phyloP scores from a whole-genome alignment of 2,113 vertebrate genomes.

The Cebidichthys violaceus region DNA sequence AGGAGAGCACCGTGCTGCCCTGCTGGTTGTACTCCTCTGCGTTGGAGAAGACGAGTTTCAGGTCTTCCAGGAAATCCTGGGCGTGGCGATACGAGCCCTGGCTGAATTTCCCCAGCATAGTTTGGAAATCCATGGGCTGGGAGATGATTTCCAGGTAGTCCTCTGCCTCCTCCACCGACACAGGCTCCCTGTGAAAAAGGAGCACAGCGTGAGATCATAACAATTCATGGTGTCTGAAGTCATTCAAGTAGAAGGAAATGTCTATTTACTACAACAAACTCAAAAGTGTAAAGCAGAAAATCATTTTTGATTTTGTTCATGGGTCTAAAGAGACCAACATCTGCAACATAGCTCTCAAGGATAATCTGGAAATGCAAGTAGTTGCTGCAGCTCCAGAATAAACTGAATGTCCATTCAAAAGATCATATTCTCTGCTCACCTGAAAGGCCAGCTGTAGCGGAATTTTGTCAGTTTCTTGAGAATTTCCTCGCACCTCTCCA shows the following conservation, averaged over 20 bases:
- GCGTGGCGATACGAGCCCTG: conserved; percentile 88
- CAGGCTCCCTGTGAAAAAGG: conserved; percentile 89
- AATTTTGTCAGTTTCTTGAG: conserved; percentile 93
- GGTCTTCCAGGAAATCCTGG: conserved; percentile 92
- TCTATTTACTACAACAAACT: not conserved
- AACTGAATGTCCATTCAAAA: too few relatives aligned
- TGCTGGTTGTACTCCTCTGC: conserved; percentile 94
- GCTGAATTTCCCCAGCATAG: conserved; percentile 92
- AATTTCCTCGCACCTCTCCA: conserved; percentile 96
- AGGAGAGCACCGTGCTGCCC: conserved; percentile 90
- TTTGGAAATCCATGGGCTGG: conserved; percentile 96
- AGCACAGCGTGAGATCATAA: not conserved
- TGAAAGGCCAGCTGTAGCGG: conserved; percentile 98
- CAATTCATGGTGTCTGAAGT: not conserved
- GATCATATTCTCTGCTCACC: conserved; percentile 75
- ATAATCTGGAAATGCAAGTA: not conserved
- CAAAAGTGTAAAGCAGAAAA: not conserved
- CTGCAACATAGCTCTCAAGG: not conserved
- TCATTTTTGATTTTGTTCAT: not conserved
- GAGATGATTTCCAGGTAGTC: conserved; percentile 94
- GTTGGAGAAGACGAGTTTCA: conserved; percentile 96
- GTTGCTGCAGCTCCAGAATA: not conserved
- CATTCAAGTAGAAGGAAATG: not conserved
- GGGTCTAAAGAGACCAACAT: not conserved
- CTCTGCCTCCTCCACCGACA: conserved; percentile 92